phyloP scores from a whole-genome alignment of 2,113 vertebrate genomes.

The Dicentrarchus labrax region DNA sequence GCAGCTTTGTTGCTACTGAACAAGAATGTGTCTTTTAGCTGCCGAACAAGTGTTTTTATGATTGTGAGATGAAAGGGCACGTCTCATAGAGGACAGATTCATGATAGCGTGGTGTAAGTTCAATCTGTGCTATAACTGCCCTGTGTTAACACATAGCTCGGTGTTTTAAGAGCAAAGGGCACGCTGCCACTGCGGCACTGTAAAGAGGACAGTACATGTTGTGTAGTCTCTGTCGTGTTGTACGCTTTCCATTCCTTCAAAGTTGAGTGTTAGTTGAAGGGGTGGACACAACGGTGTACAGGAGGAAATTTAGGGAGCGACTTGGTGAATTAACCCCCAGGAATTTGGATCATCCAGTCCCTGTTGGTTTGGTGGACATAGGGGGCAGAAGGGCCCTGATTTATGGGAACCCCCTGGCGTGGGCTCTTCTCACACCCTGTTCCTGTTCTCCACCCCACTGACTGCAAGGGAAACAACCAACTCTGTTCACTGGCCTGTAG shows the following conservation, averaged over 20 bases:
- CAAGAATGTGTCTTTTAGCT: conserved; percentile 11
- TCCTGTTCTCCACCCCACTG: conserved; percentile 76
- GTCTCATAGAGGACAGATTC: conserved; percentile 50
- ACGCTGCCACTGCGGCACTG: conserved; percentile 23
- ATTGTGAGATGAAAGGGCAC: conserved; percentile 70
- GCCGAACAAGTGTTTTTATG: conserved; percentile 74
- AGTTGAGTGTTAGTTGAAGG: conserved; percentile 47
- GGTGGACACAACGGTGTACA: conserved; percentile 52
- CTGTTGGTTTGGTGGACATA: conserved; percentile 78
- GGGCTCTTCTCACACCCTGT: conserved; percentile 80
- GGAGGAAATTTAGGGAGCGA: conserved; percentile 74
- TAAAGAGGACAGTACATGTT: conserved; percentile 32
- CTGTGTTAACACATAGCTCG: conserved; percentile 58
- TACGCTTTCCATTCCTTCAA: conserved; percentile 40
- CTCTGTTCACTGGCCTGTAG: conserved; percentile 35
- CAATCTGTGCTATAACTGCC: conserved; percentile 63
- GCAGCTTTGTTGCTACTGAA: conserved; percentile 19
- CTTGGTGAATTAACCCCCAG: conserved; percentile 85
- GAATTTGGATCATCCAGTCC: conserved; percentile 86
- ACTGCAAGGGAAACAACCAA: conserved; percentile 59
- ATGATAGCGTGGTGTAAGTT: conserved; percentile 62
- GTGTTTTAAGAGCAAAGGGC: conserved; percentile 81
- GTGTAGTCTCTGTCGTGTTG: conserved; percentile 28
- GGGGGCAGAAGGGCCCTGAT: conserved; percentile 82
- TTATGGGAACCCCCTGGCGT: conserved; percentile 83